phyloP scores from a whole-genome alignment of 2,113 vertebrate species.

The Cariama cristata region DNA sequence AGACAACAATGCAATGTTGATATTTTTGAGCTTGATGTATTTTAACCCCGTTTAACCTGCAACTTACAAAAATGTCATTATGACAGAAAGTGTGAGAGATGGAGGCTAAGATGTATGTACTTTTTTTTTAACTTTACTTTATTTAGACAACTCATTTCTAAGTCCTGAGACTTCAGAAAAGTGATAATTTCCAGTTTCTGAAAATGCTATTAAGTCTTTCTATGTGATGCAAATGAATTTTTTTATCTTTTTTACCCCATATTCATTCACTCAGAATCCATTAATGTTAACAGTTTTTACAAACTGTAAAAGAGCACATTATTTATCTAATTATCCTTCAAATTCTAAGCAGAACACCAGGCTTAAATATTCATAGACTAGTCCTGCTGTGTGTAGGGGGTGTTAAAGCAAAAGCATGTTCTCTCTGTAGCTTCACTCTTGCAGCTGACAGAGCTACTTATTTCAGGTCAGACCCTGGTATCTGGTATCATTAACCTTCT shows the following conservation, averaged over 20 bases:
- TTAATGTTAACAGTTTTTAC: background rate
- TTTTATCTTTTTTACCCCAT: background rate
- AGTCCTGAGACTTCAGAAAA: background rate
- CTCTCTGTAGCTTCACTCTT: background rate
- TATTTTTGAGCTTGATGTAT: background rate
- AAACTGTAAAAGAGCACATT: background rate
- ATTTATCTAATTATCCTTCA: background rate
- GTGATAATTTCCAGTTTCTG: background rate
- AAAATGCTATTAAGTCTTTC: background rate
- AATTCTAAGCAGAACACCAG: background rate
- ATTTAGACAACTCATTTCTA: background rate
- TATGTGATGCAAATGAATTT: background rate
- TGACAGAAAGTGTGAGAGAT: background rate
- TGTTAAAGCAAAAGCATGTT: constrained; percentile 40
- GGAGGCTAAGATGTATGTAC: background rate
- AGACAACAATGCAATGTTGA: background rate
- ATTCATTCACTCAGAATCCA: background rate
- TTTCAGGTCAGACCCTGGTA: constrained; percentile 2
- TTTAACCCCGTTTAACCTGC: background rate
- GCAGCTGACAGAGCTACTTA: constrained; percentile 50
- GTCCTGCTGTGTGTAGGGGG: background rate
- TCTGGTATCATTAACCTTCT: constrained; percentile 37
- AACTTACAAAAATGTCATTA: background rate
- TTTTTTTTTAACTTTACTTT: background rate
- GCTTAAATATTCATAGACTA: background rate